Conservation (phyloP, 1,140 invertebrate genomes). For the Drosophila mayri region DNA sequence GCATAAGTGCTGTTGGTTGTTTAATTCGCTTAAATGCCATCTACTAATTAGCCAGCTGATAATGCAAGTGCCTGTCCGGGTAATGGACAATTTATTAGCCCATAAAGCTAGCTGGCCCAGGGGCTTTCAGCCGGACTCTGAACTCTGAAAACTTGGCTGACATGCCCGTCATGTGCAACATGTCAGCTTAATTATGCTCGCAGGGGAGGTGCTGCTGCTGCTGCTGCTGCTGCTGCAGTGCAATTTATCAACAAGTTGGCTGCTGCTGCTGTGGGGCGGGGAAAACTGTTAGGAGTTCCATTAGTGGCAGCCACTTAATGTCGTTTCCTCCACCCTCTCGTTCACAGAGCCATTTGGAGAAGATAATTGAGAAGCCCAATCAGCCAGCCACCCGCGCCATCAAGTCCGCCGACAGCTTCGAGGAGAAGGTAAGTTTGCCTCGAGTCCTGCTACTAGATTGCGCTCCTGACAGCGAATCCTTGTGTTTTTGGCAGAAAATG, state of each 20-base stretch:
- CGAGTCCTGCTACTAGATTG: neutral
- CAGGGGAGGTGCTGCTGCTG: slow-evolving; percentile 2
- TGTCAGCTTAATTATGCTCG: slow-evolving; percentile 68
- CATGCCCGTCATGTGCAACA: slow-evolving; percentile 75
- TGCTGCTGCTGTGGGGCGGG: neutral
- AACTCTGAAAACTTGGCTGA: slow-evolving; percentile 55
- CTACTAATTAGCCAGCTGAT: slow-evolving; percentile 36
- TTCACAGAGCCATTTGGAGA: slow-evolving; percentile 91
- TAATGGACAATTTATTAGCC: slow-evolving; percentile 53
- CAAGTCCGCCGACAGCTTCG: slow-evolving; percentile 89
- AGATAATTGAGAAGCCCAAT: slow-evolving; percentile 91
- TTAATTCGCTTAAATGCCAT: slow-evolving; percentile 20
- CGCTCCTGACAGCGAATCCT: neutral
- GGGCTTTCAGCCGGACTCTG: no score
- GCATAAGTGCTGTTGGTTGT: slow-evolving; percentile 17
- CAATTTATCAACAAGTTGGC: slow-evolving; percentile 51
- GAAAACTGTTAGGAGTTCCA: slow-evolving; percentile 44
- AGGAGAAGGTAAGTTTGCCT: slow-evolving; percentile 87
- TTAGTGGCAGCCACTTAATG: slow-evolving; percentile 76
- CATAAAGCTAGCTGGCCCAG: slow-evolving; percentile 23
- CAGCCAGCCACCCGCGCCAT: slow-evolving; percentile 90
- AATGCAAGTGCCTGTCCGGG: slow-evolving; percentile 16
- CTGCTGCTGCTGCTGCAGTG: slow-evolving; percentile 4
- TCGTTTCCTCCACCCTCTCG: slow-evolving; percentile 62
- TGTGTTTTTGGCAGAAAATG: slow-evolving; percentile 83